Evolutionary conservation across 2,113 vertebrate species (phyloP), one percentile per base, ranked within the genome.

Genomic region (Phyllopteryx taeniolatus): DNA sequence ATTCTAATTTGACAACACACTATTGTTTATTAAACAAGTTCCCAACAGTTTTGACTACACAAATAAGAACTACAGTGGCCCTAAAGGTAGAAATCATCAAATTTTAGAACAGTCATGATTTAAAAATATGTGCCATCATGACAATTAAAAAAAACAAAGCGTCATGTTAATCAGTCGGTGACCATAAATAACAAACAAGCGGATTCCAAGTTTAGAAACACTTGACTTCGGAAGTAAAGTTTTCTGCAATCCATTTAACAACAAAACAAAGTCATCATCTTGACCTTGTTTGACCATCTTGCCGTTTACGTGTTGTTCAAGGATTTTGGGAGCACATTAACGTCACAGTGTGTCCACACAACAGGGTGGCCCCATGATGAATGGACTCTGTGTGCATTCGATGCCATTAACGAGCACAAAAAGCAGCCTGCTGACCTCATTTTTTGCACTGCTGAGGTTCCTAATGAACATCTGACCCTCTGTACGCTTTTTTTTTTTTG

Each of bases 381-480:
- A 64, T 64, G 62, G 20, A 9, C 39, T 12, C 39, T n/a, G 19
- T 43, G 35, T 22, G 39, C 11, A 19, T 43, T 8, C 39, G 35
- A 20, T 35, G 20, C 39, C 39, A 2, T 13, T 43, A 43, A 22
- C 42, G 10, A 64, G 39, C 39, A 5, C n/a, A 64, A n/a, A n/a
- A 64, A n/a, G 39, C 20, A 64, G 39, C 62, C 62, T 15, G 39
- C 62, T 44, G 62, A n/a, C 62, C 62, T 64, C 39, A 43, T 64
- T n/a, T 43, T 35, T 63, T 43, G 39, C 61, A 43, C 61, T 9
- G 19, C 61, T 19, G 61, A 42, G 61, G 9, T 63, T 43, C 39
- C 39, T 64, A 12, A 43, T 64, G 39, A 64, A 64, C 62, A 64
- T 64, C 62, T 43, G 62, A 64, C 3, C 19, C 39, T 43, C 42